Base-by-base conservation (phyloP, 2,888 invertebrate genomes). In the Idaea straminata region DNA sequence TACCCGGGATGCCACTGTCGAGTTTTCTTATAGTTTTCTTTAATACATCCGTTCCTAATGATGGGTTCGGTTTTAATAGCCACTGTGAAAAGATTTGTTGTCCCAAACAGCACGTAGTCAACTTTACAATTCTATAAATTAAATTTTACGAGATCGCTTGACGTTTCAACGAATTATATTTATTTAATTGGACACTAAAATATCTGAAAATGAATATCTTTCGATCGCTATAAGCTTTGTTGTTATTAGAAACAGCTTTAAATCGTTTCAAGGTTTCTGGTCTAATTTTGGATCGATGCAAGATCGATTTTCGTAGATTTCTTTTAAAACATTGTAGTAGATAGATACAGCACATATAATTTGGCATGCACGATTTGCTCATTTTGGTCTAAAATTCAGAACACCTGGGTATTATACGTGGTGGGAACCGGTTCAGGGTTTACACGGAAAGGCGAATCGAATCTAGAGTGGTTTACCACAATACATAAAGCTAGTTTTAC, bases 41-140 rank as follows among this genome's bases (percentile, higher is more conserved):
- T 76, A 65, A 70, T 72, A 80, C 80, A 81, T 84, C 84, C 82
- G 83, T 76, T 79, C 72, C 68, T 76, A 76, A 77, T 73, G 72
- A 64, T 72, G 66, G 65, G 61, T 58, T 62, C 61, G 38, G 63
- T 62, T 67, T 69, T 69, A 68, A 66, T 65, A 66, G 69, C 59
- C 62, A 57, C 63, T 58, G 64, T 62, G 60, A 64, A 66, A 65
- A 69, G 62, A 69, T 66, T 66, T 66, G 69, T 69, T 63, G 64
- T 63, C 61, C 66, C 63, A 62, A 47, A 47, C 47, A 47, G 13
- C 47, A 47, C 47, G 47, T 47, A 47, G 7, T 13, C 47, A 47
- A 47, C 47, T 47, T 47, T 47, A 47, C 10, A 47, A 47, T 47
- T 47, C 47, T 7, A 47, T 47, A 47, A 47, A 47, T 47, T 47